Base-by-base conservation (phyloP, 1,140 invertebrate genomes). In the Ooceraea biroi region DNA sequence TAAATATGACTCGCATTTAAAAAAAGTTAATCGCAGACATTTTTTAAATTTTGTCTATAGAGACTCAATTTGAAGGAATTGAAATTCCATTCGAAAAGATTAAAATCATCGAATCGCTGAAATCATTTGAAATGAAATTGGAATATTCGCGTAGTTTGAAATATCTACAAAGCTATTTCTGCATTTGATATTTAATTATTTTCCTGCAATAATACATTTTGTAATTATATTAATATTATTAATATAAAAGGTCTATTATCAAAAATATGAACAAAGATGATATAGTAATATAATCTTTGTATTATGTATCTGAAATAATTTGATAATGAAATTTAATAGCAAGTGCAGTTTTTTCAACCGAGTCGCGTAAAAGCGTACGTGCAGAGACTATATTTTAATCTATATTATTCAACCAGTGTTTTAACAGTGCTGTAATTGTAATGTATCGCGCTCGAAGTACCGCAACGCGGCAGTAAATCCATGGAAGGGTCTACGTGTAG, bases 351-450 rank as follows among this genome's bases (percentile, higher is more conserved):
- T 78, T 78, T 50, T 17, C 12, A 30, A 57, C n/a, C n/a, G 61
- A 52, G 25, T 22, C 22, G 19, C 12, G 25, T 19, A 55, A 52
- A 77, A 65, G 65, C 17, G 25, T 60, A 12, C 12, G 44, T 36
- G 1, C 36, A 36, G 7, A 55, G n/a, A n/a, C 19, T n/a, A 11
- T 44, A 25, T 25, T 17, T n/a, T n/a, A n/a, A n/a, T n/a, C n/a
- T n/a, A n/a, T n/a, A n/a, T n/a, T n/a, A n/a, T n/a, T n/a, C n/a
- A n/a, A n/a, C n/a, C n/a, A n/a, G 22, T 44, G 19, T 68, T 78
- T 78, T 69, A 78, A 77, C 10, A 27, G 48, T 55, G 17, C 69
- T 77, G n/a, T n/a, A n/a, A 22, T 69, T 48, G 57, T 78, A 78
- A 78, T 78, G 50, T 12, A 41, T 78, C 50, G 19, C 30, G 60